A percentile compares a stretch with the other conserved stretches of the same genome.
These are phyloP conservation scores for Bucco capensis DNA, from an alignment of 2,113 vertebrate genomes.

Conservation along the genomic window DNA sequence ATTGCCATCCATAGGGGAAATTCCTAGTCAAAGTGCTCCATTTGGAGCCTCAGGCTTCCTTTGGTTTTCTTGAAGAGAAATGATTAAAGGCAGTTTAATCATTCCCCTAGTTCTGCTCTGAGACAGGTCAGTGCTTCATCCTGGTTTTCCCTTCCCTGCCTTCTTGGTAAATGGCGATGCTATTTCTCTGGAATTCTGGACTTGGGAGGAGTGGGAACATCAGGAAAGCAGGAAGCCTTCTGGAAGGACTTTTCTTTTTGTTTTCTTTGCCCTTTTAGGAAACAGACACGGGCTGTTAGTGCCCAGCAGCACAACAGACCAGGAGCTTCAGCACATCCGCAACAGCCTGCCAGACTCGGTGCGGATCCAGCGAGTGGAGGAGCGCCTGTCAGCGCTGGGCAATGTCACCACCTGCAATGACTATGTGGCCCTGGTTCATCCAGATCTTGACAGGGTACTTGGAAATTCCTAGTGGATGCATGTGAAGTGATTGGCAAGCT, in stretches of 20 bases:
- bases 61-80: not conserved
- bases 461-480: accelerated
- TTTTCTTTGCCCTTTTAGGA: constrained; percentile 64
- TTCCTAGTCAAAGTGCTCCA: not conserved
- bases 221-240: not conserved
- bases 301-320: constrained; percentile 93
- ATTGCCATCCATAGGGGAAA: accelerated
- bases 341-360: constrained; percentile 88
- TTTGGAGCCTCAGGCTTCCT: accelerated
- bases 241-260: not conserved
- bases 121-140: not conserved
- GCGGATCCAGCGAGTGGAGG: constrained; percentile 89
- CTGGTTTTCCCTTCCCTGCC: no score
- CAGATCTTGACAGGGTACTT: constrained; percentile 89
- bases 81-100: no score
- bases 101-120: accelerated
- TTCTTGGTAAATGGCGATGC: accelerated
- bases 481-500: not conserved
- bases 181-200: not conserved
- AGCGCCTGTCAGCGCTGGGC: constrained; percentile 90
- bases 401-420: constrained; percentile 95
- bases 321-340: constrained; percentile 94
- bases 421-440: constrained; percentile 95
- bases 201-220: not conserved
- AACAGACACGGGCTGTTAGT: constrained; percentile 93